Percentiles rank a stretch among this genome's conserved stretches.
phyloP scores from a whole-genome alignment of 2,888 invertebrate genomes.

The Schizotus pectinicornis region DNA sequence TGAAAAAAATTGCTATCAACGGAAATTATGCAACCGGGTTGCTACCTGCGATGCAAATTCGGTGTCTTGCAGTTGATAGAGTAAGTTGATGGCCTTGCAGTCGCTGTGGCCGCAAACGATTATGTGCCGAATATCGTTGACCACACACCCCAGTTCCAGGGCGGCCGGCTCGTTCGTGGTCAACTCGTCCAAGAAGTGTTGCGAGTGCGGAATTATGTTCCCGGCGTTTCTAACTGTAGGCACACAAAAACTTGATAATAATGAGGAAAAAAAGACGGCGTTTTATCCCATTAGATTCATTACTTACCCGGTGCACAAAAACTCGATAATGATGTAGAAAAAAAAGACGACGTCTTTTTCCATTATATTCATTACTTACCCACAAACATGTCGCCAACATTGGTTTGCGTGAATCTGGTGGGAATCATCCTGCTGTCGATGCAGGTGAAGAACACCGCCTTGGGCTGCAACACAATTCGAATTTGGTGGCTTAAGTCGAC shows the following conservation, averaged over 20 bases:
- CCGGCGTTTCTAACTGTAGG: conserved; percentile 94
- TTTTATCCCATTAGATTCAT: too few relatives aligned
- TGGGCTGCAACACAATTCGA: conserved; percentile 72
- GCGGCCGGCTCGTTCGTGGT: conserved; percentile 96
- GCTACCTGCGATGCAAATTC: conserved; percentile 74
- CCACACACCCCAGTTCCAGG: conserved; percentile 90
- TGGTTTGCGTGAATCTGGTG: conserved; percentile 91
- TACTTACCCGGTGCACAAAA: too few relatives aligned
- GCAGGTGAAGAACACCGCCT: conserved; percentile 96
- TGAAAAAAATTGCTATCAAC: conserved; percentile 49
- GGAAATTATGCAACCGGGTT: not conserved
- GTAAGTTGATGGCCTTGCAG: conserved; percentile 96
- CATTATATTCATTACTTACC: conserved; percentile 73
- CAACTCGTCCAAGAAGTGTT: conserved; percentile 83
- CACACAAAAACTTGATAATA: too few relatives aligned
- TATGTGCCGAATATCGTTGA: conserved; percentile 89
- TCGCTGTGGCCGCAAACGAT: conserved; percentile 98
- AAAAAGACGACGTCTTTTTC: too few relatives aligned
- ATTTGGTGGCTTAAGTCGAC: conserved; percentile 3
- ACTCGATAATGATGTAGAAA: too few relatives aligned
- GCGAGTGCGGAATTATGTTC: conserved; percentile 91
- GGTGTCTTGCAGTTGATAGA: conserved; percentile 81
- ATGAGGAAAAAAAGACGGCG: too few relatives aligned
- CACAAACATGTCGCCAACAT: conserved; percentile 98
- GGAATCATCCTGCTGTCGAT: conserved; percentile 99